Evolutionary conservation across 2,888 invertebrate genomes (phyloP), one percentile per base, ranked within the genome.

Genomic region (Aphidoletes aphidimyza): DNA sequence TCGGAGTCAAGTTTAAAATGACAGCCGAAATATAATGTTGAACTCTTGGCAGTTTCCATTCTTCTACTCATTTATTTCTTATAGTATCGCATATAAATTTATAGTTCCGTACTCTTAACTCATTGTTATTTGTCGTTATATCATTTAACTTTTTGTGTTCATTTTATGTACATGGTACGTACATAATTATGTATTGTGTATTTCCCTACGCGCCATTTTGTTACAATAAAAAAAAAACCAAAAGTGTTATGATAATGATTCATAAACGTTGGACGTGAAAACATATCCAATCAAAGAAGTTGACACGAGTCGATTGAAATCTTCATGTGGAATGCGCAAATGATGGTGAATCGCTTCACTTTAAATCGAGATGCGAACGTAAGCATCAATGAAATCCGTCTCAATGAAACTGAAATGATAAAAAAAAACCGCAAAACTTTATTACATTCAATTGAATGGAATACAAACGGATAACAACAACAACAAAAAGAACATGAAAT

Each of bases 61-160:
- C n/a, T 54, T 69, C 30, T 69, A 26, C 30, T 69, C 30, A 69
- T 69, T 69, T 69, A 30, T 11, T 26, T 69, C 30, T 14, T 34
- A 69, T 69, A n/a, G n/a, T n/a, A n/a, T 69, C 69, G 34, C 69
- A 69, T 69, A 69, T 69, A 69, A 69, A 69, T 69, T 69, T 69
- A 69, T 69, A 69, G 69, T 69, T 69, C 69, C 69, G 69, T 69
- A 14, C 69, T 69, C 69, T 30, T 69, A 69, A 34, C 69, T 69
- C 69, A 69, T 69, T 69, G 69, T 69, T 69, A 30, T 69, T 69
- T 69, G 11, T 54, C 54, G 69, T 34, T 30, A n/a, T 14, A 69
- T 30, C 14, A 69, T 69, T 34, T 69, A 5, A 54, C 5, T 14
- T 3, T 69, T 69, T 69, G 11, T 69, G 42, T 54, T 54, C 54